phyloP scores from a whole-genome alignment of 2,888 invertebrate species.

The Tipula confusa region DNA sequence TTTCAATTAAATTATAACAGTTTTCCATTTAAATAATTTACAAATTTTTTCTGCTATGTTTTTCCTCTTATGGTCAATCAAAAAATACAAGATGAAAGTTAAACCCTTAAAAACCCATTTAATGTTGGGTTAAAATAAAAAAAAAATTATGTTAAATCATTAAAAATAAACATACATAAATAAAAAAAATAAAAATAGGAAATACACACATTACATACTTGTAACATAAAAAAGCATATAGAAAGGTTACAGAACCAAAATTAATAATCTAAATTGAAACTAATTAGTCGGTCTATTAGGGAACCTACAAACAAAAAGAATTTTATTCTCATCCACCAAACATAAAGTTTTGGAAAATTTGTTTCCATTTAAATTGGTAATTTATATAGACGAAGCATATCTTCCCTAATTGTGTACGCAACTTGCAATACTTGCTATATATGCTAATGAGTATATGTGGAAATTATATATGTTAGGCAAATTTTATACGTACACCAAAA shows the following conservation, averaged over 20 bases:
- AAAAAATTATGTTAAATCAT: constrained; percentile 3
- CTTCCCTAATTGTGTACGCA: neutral
- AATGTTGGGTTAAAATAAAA: neutral
- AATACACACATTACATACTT: neutral
- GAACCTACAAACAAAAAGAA: neutral
- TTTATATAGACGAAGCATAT: no score
- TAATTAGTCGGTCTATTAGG: neutral
- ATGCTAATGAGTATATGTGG: neutral
- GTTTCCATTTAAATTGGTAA: neutral
- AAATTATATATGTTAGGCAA: neutral
- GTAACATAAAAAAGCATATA: neutral
- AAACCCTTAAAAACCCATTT: constrained; percentile 15
- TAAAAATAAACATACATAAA: neutral
- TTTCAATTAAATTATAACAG: constrained; percentile 25
- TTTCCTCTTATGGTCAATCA: neutral
- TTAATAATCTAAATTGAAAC: constrained; percentile 12
- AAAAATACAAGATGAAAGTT: constrained; percentile 20
- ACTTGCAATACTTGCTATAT: neutral
- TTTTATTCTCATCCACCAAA: neutral
- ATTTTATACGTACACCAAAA: neutral
- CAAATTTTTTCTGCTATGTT: neutral
- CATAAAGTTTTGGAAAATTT: neutral
- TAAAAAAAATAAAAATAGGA: neutral
- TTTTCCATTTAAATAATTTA: constrained; percentile 25
- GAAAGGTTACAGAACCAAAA: neutral